These are phyloP conservation scores for Chroicocephalus ridibundus DNA, from an alignment of 2,113 vertebrate genomes.

Conservation along the genomic window DNA sequence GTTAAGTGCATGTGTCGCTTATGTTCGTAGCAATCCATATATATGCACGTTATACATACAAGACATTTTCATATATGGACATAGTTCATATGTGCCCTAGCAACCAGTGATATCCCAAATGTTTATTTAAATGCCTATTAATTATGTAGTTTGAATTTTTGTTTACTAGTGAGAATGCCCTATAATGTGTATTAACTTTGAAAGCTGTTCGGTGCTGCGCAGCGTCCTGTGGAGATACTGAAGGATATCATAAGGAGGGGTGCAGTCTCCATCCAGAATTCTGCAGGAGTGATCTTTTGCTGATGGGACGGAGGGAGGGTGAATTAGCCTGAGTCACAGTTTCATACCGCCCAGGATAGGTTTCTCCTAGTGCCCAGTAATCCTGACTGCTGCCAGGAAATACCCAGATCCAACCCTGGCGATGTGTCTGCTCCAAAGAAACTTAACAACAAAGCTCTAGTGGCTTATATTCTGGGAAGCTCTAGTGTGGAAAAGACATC, in stretches of 20 bases:
- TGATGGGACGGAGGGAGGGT: background rate
- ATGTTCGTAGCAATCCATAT: background rate
- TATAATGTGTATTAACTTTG: background rate
- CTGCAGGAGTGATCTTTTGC: background rate
- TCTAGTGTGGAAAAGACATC: background rate
- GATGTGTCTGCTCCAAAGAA: background rate
- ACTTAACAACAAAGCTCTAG: background rate
- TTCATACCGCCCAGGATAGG: background rate
- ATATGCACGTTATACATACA: background rate
- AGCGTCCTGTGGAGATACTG: background rate
- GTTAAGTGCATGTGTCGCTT: background rate
- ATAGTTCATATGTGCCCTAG: background rate
- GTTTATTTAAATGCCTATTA: background rate
- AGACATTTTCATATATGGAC: background rate
- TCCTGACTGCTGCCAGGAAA: background rate
- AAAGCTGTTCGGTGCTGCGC: background rate
- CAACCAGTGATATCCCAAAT: background rate
- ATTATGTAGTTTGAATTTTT: background rate
- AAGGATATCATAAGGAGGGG: background rate
- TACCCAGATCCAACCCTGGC: background rate
- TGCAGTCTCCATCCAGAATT: background rate
- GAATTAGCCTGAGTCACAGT: background rate
- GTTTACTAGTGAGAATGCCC: background rate
- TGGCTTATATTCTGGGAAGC: background rate
- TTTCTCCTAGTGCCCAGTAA: background rate